Base-by-base conservation (phyloP, 2,797 vertebrate species). In the Microcaecilia unicolor region DNA sequence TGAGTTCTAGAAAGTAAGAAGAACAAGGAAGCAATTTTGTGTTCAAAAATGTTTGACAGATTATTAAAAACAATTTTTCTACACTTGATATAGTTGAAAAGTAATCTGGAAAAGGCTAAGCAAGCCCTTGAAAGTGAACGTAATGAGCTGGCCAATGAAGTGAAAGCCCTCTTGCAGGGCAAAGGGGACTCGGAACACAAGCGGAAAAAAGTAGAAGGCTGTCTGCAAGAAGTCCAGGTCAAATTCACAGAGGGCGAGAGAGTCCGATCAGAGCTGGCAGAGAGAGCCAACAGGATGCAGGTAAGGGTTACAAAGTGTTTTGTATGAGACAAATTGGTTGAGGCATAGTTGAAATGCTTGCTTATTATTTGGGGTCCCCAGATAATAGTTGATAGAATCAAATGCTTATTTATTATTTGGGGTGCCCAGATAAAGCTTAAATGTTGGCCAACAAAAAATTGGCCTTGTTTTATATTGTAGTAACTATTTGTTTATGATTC, bases 171-270 rank as follows among this genome's bases (percentile, higher is more conserved):
- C 54, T 73, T 89, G 65, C 93, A 97, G 61, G 81, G 85, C 8
- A 98, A 97, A 50, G 78, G 71, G 0, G 96, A 99, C 1, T 91
- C 93, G 0, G 96, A 99, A 48, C 89, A 96, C 55, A 93, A 92
- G 51, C 66, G 96, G 45, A 99, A 97, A 76, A 97, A 92, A 51
- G 86, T 81, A 1, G 96, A 99, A 55, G 23, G 56, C 9, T 86
- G 84, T 62, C 62, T 96, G 25, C 91, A 93, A 62, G 96, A 99
- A 37, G 80, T 98, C 60, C 91, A 84, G 69, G 74, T 93, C 44
- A 98, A 96, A 64, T 70, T 85, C 28, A 64, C 63, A 0, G 96
- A 99, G 58, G 89, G 88, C 0, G 95, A 98, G 44, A 86, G 86
- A 4, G 76, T 91, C 34, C 80, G 88, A 37, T 2, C 47, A 0